Conservation (phyloP, 1,140 invertebrate genomes). For the Heliconius hewitsoni region DNA sequence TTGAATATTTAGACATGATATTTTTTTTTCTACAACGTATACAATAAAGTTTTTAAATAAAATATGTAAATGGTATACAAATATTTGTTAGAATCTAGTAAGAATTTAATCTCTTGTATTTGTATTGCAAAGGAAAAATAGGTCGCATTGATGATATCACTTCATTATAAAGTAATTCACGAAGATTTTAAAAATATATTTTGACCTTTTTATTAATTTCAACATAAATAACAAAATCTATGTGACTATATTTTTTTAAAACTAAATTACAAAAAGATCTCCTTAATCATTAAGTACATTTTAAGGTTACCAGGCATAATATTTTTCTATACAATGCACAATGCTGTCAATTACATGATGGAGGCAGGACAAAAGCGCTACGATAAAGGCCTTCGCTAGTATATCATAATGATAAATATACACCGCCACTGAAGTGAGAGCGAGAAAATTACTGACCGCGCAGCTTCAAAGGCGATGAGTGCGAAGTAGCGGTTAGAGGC, state of each 20-base stretch:
- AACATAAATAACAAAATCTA: neutral
- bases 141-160: no score
- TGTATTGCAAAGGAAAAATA: no score
- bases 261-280: neutral
- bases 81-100: no score
- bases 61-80: no score
- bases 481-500: constrained; percentile 34
- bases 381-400: constrained; percentile 33
- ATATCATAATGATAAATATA: constrained; percentile 35
- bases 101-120: no score
- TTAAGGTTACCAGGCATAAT: constrained; percentile 20
- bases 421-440: constrained; percentile 31
- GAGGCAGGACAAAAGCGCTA: constrained; percentile 35
- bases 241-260: neutral
- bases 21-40: no score
- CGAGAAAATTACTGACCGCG: constrained; percentile 55
- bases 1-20: no score
- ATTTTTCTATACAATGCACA: constrained; percentile 27
- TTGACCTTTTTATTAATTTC: neutral
- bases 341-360: constrained; percentile 35
- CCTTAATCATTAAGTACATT: constrained; percentile 6
- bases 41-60: no score
- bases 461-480: constrained; percentile 56
- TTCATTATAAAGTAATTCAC: no score
- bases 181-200: neutral